Conservation (phyloP, 2,888 invertebrate genomes). For the Mimas tiliae region DNA sequence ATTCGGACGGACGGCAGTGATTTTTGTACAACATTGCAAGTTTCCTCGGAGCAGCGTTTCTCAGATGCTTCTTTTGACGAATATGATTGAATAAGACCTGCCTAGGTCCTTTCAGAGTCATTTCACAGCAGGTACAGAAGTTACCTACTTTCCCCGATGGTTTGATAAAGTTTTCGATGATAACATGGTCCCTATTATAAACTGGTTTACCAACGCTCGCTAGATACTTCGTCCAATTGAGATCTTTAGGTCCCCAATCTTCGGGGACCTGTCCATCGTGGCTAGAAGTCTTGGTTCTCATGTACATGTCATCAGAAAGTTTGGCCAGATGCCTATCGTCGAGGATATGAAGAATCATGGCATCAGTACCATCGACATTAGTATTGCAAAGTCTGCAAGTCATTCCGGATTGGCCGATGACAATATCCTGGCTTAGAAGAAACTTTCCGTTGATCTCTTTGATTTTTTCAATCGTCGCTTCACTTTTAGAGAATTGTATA, state of each 20-base stretch:
- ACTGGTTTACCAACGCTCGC: slow-evolving; percentile 73
- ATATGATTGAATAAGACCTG: slow-evolving; percentile 79
- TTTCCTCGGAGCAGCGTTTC: slow-evolving; percentile 76
- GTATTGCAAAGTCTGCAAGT: slow-evolving; percentile 66
- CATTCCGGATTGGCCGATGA: slow-evolving; percentile 48
- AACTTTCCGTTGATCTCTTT: slow-evolving; percentile 72
- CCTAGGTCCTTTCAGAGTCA: slow-evolving; percentile 75
- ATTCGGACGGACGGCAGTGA: slow-evolving; percentile 72
- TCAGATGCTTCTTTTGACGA: slow-evolving; percentile 77
- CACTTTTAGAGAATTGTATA: slow-evolving; percentile 63
- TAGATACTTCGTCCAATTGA: slow-evolving; percentile 78
- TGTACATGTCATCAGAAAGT: slow-evolving; percentile 70
- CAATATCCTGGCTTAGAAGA: slow-evolving; percentile 61
- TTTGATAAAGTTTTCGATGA: slow-evolving; percentile 77
- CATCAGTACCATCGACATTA: slow-evolving; percentile 59
- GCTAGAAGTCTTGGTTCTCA: slow-evolving; percentile 61
- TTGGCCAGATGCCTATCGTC: slow-evolving; percentile 74
- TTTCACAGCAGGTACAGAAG: slow-evolving; percentile 75
- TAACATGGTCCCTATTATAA: slow-evolving; percentile 70
- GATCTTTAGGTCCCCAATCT: slow-evolving; percentile 77
- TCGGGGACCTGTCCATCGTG: slow-evolving; percentile 70
- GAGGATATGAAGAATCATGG: slow-evolving; percentile 66
- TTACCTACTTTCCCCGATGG: slow-evolving; percentile 76
- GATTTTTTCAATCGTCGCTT: slow-evolving; percentile 63
- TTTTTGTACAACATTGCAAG: slow-evolving; percentile 70